A percentile compares a stretch with the other conserved stretches of the same genome.
Evolutionary conservation across 2,888 invertebrate species (phyloP).

Genomic region (Fissipunctia ypsillon): DNA sequence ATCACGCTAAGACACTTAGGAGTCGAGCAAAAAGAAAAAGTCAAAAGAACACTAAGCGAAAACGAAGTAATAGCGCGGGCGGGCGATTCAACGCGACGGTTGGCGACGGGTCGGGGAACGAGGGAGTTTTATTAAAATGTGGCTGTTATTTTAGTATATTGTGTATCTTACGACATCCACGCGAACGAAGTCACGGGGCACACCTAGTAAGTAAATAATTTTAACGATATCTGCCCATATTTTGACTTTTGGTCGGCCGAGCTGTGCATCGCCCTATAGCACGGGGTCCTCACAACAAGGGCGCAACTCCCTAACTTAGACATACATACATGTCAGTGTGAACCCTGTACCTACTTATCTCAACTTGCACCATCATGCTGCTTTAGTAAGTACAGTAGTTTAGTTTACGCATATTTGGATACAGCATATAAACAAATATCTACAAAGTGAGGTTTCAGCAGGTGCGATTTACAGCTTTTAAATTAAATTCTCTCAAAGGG

Average conservation of each 20-base stretch:
- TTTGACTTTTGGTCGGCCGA: neutral
- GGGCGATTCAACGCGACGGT: too few relatives aligned
- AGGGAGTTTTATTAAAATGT: too few relatives aligned
- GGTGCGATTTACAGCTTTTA: constrained; percentile 52
- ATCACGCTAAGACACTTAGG: too few relatives aligned
- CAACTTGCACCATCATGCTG: neutral
- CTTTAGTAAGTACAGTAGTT: neutral
- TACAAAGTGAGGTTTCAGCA: constrained; percentile 38
- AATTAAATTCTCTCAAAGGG: constrained; percentile 45
- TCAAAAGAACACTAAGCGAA: too few relatives aligned
- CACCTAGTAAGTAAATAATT: neutral
- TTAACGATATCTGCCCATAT: neutral
- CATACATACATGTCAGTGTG: neutral
- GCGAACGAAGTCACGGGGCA: too few relatives aligned
- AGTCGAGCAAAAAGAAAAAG: too few relatives aligned
- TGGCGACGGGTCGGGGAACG: too few relatives aligned
- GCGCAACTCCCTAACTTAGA: neutral
- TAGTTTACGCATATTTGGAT: neutral
- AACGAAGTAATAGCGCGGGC: too few relatives aligned
- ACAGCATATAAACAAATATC: constrained; percentile 20
- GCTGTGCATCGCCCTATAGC: neutral
- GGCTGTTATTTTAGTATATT: too few relatives aligned
- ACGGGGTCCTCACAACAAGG: neutral
- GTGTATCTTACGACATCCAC: too few relatives aligned
- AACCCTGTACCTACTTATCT: neutral